phyloP scores from a whole-genome alignment of 1,140 invertebrate genomes.

The Amphibalanus amphitrite region DNA sequence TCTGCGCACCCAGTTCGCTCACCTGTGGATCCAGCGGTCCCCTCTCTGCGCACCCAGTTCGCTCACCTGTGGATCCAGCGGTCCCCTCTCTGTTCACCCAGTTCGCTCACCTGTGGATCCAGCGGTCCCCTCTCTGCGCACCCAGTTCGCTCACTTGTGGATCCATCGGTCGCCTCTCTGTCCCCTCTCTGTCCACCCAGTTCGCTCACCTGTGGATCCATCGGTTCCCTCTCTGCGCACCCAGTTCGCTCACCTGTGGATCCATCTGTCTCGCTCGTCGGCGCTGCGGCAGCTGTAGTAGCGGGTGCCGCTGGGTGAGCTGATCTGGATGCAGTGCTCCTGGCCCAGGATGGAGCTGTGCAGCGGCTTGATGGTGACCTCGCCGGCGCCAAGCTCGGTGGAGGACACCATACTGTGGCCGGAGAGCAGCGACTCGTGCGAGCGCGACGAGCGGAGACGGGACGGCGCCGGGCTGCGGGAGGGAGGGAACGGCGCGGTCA shows the following conservation, averaged over 20 bases:
- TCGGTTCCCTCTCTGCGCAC: too few species aligned
- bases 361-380: conserved; percentile 52
- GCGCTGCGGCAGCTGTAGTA: conserved; percentile 74
- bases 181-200: too few species aligned
- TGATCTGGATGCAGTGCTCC: conserved; percentile 65
- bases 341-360: conserved; percentile 72
- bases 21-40: too few species aligned
- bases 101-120: too few species aligned
- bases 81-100: too few species aligned
- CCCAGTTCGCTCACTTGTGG: conserved; percentile 40
- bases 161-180: conserved; percentile 88
- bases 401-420: conserved; percentile 57
- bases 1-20: too few species aligned
- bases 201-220: too few species aligned
- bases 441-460: conserved; percentile 50
- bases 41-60: too few species aligned
- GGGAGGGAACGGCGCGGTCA: too few species aligned
- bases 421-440: conserved; percentile 74
- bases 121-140: too few species aligned
- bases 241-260: conserved; percentile 44
- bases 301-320: conserved; percentile 23
- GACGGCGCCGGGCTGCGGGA: conserved; percentile 17
- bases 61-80: too few species aligned
- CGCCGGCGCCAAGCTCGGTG: conserved; percentile 39
- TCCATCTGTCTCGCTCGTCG: conserved; percentile 76